Conservation (phyloP, 2,888 invertebrate genomes). For the Gortyna flavago region DNA sequence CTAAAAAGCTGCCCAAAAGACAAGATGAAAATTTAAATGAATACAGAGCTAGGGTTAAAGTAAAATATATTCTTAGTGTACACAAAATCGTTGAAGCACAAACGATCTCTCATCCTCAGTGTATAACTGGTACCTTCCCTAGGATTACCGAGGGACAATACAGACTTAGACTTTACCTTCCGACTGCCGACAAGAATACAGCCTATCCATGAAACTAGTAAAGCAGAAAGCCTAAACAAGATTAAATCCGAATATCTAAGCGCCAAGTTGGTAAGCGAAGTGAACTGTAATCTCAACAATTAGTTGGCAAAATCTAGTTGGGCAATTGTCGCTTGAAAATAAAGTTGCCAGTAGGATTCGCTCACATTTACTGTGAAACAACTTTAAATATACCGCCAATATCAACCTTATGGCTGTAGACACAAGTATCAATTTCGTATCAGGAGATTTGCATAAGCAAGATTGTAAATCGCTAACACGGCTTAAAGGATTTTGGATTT, state of each 20-base stretch:
- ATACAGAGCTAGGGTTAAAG: not conserved
- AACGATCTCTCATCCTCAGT: not conserved
- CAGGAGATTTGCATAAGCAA: constrained; percentile 50
- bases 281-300: constrained; percentile 86
- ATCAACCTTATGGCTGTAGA: constrained; percentile 53
- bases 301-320: constrained; percentile 85
- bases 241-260: constrained; percentile 76
- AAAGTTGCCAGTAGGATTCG: constrained; percentile 82
- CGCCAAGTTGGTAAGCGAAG: constrained; percentile 71
- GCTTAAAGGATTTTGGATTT: constrained; percentile 87
- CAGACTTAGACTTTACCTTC: constrained; percentile 13
- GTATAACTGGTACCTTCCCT: not conserved
- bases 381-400: constrained; percentile 57
- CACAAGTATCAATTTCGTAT: constrained; percentile 63
- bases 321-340: constrained; percentile 87
- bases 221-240: constrained; percentile 59
- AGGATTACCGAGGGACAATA: not conserved
- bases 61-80: not conserved
- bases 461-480: constrained; percentile 79
- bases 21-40: not conserved
- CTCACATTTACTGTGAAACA: constrained; percentile 76
- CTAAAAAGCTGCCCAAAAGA: not conserved
- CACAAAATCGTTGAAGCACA: constrained; percentile 4
- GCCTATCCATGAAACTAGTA: constrained; percentile 28
- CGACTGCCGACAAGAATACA: constrained; percentile 16